Conservation (phyloP, 2,113 vertebrate species). For the Clupea harengus region DNA sequence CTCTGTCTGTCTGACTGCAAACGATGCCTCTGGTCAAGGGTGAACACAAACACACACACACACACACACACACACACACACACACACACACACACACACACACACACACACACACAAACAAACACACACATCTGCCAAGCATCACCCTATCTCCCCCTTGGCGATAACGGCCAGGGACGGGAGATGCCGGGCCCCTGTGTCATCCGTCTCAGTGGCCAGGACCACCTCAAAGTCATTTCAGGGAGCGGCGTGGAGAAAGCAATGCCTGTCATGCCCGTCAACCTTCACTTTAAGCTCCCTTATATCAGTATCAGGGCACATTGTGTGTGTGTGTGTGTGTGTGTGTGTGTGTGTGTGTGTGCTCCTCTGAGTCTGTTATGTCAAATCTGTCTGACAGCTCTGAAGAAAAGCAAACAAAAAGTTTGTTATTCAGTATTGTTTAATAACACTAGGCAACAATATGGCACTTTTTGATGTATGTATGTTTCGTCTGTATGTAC, state of each 20-base stretch:
- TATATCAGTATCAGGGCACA: not conserved
- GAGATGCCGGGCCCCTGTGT: not conserved
- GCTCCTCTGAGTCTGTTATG: not conserved
- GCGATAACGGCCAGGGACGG: not conserved
- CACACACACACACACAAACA: slow-evolving; percentile 18
- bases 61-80: not conserved
- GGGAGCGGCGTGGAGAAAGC: not conserved
- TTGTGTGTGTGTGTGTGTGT: not conserved
- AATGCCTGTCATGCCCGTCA: slow-evolving; percentile 25
- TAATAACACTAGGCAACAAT: not conserved
- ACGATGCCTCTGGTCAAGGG: slow-evolving; percentile 9
- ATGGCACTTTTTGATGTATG: not conserved
- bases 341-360: not conserved
- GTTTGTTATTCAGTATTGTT: not conserved
- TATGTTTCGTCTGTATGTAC: too few relatives aligned
- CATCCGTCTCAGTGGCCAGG: not conserved
- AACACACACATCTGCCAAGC: not conserved
- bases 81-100: slow-evolving; percentile 9
- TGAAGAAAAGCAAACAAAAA: not conserved
- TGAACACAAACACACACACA: not conserved
- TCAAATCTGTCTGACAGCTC: not conserved
- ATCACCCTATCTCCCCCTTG: not conserved
- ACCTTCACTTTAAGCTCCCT: not conserved
- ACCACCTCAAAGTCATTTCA: slow-evolving; percentile 18
- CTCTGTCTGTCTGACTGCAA: slow-evolving; percentile 28